Evolutionary conservation across 1,140 invertebrate species (phyloP), one percentile per base, ranked within the genome.

Genomic region (Orchestia grillus): DNA sequence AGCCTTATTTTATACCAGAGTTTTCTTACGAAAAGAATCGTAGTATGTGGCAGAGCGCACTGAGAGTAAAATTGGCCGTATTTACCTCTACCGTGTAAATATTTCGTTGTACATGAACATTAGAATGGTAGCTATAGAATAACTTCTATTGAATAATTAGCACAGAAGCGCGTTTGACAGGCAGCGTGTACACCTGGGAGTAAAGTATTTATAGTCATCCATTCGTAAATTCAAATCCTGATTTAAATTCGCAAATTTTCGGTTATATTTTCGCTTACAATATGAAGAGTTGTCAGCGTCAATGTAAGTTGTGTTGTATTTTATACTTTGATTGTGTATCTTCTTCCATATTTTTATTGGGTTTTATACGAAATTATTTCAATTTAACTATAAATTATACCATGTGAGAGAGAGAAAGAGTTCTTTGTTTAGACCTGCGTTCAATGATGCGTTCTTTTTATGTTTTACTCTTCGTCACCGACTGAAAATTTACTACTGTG

Each of bases 1-100:
- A 94, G 92, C 43, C 92, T 94, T 94, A 94, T 94, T 94, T 94
- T 94, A 47, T 94, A 94, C 92, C 36, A 92, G 92, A 90, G 88
- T 90, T 90, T 90, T 90, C 88, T 42, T 90, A 90, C 88, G 43
- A 90, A 44, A 90, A 53, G 42, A 41, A 90, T 90, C 43, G n/a
- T 94, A 44, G 40, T 15, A 11, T 77, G 62, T 77, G 62, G 15
- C 11, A 36, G 62, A 77, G 62, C 62, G 62, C 62, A 77, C 62
- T 77, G 3, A 3, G 11, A 77, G 62, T 19, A 53, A 77, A 77
- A 36, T 77, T 28, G 62, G 62, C 28, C 62, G 62, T 77, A 77
- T 77, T 77, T 77, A 77, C 62, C 62, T 91, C 41, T 40, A 45
- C 6, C 92, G 92, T 94, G 92, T 94, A 94, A 94, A 94, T 94